phyloP scores from a whole-genome alignment of 2,113 vertebrate genomes.

The Thamnophis sirtalis region DNA sequence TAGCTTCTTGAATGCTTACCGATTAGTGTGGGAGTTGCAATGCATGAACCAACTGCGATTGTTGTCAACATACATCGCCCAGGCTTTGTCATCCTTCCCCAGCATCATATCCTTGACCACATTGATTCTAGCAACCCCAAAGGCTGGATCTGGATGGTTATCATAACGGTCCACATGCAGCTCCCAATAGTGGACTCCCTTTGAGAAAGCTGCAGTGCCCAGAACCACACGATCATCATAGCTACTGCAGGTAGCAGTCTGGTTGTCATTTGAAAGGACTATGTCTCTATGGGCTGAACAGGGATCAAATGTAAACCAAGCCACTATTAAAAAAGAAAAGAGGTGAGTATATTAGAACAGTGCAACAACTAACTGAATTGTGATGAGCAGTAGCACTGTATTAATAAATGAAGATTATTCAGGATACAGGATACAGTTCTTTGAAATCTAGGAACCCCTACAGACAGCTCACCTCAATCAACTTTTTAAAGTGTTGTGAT shows the following conservation, averaged over 20 bases:
- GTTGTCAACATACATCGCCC: slow-evolving; percentile 99
- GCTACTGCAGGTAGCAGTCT: slow-evolving; percentile 91
- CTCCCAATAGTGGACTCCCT: slow-evolving; percentile 95
- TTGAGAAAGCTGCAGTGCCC: slow-evolving; percentile 93
- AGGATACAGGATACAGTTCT: not conserved
- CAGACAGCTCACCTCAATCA: not conserved
- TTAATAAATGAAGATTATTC: not conserved
- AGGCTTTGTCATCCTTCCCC: slow-evolving; percentile 95
- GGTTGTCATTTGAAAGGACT: slow-evolving; percentile 91
- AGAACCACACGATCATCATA: slow-evolving; percentile 95
- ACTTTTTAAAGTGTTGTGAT: not conserved
- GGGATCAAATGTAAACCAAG: slow-evolving; percentile 95
- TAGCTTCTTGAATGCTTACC: slow-evolving; percentile 64
- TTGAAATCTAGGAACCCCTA: not conserved
- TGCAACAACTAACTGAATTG: not conserved
- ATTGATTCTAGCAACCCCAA: slow-evolving; percentile 91
- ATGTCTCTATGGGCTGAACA: slow-evolving; percentile 93
- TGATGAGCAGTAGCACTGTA: not conserved
- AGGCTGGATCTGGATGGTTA: slow-evolving; percentile 95
- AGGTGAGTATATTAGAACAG: not conserved
- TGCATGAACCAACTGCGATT: slow-evolving; percentile 99
- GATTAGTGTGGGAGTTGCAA: slow-evolving; percentile 96
- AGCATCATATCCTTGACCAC: slow-evolving; percentile 95
- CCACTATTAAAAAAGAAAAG: slow-evolving; percentile 76
- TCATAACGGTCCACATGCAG: slow-evolving; percentile 91